Base-by-base conservation (phyloP, 2,113 vertebrate genomes). In the Grantiella picta region DNA sequence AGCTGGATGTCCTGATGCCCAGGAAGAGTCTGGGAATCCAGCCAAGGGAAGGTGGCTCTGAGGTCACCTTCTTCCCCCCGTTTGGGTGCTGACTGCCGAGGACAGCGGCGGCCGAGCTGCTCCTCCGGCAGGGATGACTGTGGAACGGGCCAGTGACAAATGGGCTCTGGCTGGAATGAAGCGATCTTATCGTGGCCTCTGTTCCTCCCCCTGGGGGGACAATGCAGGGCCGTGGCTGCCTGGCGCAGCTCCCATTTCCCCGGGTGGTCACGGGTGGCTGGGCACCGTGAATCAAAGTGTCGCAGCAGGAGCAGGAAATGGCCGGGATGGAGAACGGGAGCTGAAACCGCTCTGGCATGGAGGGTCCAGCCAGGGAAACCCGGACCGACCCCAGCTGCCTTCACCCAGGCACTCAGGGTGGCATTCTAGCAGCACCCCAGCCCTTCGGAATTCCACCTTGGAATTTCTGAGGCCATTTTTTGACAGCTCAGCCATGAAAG, bases 181-280 rank as follows among this genome's bases (percentile, higher is more conserved):
- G 68, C 0, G 86, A 95, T 97, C 73, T 91, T 95, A 96, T 97
- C 97, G 66, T 11, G 28, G 66, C 59, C 57, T 78, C 63, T 82
- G 76, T 87, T 86, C 95, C 78, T 83, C 69, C 82, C 80, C 92
- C 79, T 23, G 68, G 75, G 94, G 94, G 79, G 71, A 75, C 36
- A 87, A 38, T 16, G 96, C 54, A 82, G 96, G 95, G 94, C 81
- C 5, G 0, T 20, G n/a, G 71, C 71, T 40, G 71, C 66, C 94
- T 82, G 86, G 33, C 72, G 86, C 81, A 92, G 94, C 97, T 94
- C 89, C 97, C 83, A 96, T 97, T 98, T 98, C 97, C 98, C 96
- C 54, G 92, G 50, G 65, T 95, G 94, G 97, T 98, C 96, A 97
- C 24, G 96, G 97, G 92, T 98, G 97, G 96, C 80, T 89, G 81